phyloP scores from a whole-genome alignment of 2,113 vertebrate genomes.

The Pipra filicauda region DNA sequence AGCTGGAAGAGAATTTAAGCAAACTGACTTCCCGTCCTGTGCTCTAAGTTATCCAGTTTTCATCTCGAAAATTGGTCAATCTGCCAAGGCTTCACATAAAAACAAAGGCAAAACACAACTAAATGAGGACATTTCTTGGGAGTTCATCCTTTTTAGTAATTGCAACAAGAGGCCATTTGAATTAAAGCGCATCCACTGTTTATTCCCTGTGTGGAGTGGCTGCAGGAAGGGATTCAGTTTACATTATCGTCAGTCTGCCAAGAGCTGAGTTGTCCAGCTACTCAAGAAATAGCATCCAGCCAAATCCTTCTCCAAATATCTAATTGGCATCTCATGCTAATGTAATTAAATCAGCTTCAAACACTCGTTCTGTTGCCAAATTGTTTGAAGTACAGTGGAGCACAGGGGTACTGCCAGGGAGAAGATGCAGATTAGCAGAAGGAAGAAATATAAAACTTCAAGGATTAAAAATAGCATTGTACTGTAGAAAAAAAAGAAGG shows the following conservation, averaged over 20 bases:
- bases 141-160: neutral
- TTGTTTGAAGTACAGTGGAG: neutral
- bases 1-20: neutral
- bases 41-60: neutral
- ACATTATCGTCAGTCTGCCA: neutral
- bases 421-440: neutral
- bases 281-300: neutral
- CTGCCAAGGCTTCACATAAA: neutral
- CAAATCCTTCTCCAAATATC: constrained; percentile 1
- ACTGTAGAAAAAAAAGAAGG: neutral
- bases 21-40: neutral
- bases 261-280: neutral
- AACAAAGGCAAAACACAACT: neutral
- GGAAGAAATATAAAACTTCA: neutral
- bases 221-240: constrained; percentile 7
- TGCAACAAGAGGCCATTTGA: neutral
- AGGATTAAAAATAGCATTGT: neutral
- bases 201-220: neutral
- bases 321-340: neutral
- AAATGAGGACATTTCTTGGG: neutral
- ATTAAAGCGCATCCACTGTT: neutral
- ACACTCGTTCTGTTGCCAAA: neutral
- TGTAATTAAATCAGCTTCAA: constrained; percentile 5
- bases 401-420: neutral
- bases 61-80: neutral